These are phyloP conservation scores for Pelodiscus sinensis DNA, from an alignment of 2,113 vertebrate genomes.

Conservation along the genomic window DNA sequence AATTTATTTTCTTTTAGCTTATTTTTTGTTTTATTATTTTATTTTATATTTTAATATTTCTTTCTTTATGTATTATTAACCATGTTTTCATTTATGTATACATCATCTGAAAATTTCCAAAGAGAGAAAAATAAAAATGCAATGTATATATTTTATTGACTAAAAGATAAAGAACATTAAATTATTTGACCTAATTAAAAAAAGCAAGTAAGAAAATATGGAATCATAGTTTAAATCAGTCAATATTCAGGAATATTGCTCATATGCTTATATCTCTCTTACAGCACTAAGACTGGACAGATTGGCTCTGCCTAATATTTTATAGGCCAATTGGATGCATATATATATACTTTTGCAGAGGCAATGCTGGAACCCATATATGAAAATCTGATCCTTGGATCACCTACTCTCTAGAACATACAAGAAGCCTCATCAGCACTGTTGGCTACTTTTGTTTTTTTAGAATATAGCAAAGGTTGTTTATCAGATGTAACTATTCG, in stretches of 20 bases:
- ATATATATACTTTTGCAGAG: not conserved
- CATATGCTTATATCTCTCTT: not conserved
- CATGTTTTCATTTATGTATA: not conserved
- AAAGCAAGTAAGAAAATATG: not conserved
- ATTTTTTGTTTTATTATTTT: not conserved
- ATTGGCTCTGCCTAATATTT: not conserved
- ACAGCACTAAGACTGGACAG: not conserved
- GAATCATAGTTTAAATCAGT: not conserved
- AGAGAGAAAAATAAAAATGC: not conserved
- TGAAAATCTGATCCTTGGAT: not conserved
- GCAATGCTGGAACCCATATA: not conserved
- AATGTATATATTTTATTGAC: not conserved
- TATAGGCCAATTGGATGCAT: not conserved
- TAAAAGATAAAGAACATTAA: not conserved
- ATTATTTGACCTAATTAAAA: not conserved
- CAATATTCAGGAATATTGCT: not conserved
- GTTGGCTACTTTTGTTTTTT: not conserved
- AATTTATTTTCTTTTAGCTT: too few relatives aligned
- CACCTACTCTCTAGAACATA: not conserved
- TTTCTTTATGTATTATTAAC: not conserved
- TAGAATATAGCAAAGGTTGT: not conserved
- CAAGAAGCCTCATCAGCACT: not conserved
- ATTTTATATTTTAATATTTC: not conserved
- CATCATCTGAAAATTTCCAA: not conserved
- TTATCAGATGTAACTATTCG: not conserved